Conservation (phyloP, 2,113 vertebrate genomes). For the Eira barbara region DNA sequence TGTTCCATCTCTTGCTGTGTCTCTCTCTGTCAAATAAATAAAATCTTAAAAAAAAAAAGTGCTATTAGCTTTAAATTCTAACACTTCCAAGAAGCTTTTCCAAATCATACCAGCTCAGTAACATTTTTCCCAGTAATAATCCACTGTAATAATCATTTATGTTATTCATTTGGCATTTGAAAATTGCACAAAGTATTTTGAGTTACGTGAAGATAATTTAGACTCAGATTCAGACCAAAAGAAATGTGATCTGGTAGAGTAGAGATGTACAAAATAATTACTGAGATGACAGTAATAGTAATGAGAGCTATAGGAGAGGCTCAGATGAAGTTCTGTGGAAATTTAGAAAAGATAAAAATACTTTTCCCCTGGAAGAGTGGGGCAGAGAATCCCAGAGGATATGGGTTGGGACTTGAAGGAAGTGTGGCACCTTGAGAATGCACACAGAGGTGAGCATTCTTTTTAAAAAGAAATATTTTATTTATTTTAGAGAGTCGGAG, state of each 20-base stretch:
- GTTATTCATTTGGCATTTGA: background rate
- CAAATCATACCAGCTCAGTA: background rate
- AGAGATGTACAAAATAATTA: conserved; percentile 10
- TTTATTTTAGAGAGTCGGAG: background rate
- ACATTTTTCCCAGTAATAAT: background rate
- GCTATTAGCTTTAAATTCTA: background rate
- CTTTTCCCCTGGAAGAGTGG: background rate
- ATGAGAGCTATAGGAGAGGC: background rate
- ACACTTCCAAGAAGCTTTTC: background rate
- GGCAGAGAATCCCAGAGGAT: background rate
- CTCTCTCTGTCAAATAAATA: no score
- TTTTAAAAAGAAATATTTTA: background rate
- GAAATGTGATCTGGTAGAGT: background rate
- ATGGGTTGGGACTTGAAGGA: background rate
- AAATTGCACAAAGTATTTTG: background rate
- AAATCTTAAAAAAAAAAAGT: background rate
- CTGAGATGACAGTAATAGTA: background rate
- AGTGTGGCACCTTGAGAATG: background rate
- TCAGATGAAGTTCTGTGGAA: background rate
- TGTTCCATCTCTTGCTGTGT: no score
- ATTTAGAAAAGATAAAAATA: background rate
- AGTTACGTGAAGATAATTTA: background rate
- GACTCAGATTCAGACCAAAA: background rate
- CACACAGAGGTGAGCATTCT: background rate
- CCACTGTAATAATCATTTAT: background rate